Percentiles rank a stretch among this genome's conserved stretches.
Conservation (phyloP, 2,113 vertebrate genomes). For the Trogon melanurus region DNA sequence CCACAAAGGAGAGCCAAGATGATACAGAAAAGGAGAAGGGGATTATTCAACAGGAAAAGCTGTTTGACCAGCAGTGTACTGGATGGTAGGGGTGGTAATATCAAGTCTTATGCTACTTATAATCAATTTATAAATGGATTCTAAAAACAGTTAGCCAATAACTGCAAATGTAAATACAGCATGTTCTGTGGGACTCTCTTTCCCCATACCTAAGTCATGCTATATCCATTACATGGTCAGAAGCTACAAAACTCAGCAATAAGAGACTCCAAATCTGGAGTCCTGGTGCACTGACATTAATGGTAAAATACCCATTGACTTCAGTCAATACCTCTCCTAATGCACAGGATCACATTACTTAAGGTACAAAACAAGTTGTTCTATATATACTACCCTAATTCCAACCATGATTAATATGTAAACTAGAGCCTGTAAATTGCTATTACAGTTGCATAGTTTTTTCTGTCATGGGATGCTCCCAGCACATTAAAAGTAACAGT, state of each 20-base stretch:
- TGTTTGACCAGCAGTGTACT: background rate
- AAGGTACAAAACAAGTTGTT: background rate
- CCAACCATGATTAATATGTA: background rate
- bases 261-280: background rate
- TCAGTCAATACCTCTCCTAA: background rate
- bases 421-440: background rate
- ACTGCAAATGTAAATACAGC: background rate
- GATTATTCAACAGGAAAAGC: background rate
- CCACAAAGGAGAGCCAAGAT: background rate
- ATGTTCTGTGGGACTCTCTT: background rate
- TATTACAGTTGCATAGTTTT: background rate
- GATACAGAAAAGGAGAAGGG: background rate
- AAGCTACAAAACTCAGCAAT: background rate
- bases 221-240: background rate
- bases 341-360: background rate
- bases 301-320: background rate
- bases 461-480: background rate
- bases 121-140: background rate
- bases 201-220: background rate
- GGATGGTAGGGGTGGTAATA: background rate
- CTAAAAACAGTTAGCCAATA: background rate
- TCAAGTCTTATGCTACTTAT: background rate
- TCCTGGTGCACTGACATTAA: background rate
- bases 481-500: background rate
- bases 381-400: background rate